Conservation (phyloP, 2,888 invertebrate species). For the Scaptomyza caliginosa region DNA sequence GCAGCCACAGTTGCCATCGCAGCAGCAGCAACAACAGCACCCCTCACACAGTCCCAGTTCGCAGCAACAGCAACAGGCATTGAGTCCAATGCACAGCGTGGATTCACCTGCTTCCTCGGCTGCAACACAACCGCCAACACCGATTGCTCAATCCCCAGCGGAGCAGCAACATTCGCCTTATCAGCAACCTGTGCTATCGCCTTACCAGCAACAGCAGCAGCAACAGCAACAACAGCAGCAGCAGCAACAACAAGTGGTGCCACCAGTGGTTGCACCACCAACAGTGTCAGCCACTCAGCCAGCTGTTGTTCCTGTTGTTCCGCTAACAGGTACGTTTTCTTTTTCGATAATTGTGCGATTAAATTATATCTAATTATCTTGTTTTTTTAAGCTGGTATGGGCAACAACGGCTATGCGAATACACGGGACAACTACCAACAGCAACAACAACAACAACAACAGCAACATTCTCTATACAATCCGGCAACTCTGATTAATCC, state of each 20-base stretch:
- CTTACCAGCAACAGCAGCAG: constrained; percentile 82
- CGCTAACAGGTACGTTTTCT: constrained; percentile 49
- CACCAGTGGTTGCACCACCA: constrained; percentile 80
- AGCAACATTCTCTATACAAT: constrained; percentile 69
- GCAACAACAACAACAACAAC: constrained; percentile 55
- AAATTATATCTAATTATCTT: not conserved
- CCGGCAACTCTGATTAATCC: constrained; percentile 70
- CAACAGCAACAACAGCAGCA: constrained; percentile 79
- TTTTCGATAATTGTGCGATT: not conserved
- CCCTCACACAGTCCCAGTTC: constrained; percentile 71
- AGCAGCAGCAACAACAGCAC: constrained; percentile 45
- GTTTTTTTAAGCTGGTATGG: constrained; percentile 27
- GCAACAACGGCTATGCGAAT: constrained; percentile 48
- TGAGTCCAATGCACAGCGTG: constrained; percentile 77
- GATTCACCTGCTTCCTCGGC: constrained; percentile 81
- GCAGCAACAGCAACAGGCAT: constrained; percentile 73
- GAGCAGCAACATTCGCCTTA: constrained; percentile 84
- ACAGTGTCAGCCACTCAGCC: constrained; percentile 74
- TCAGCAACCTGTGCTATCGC: constrained; percentile 84
- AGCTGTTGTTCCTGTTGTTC: constrained; percentile 28
- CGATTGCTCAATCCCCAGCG: constrained; percentile 79
- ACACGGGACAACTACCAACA: constrained; percentile 58
- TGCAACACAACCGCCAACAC: constrained; percentile 80
- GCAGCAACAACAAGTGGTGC: constrained; percentile 51
- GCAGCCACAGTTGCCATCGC: constrained; percentile 55